Base-by-base conservation (phyloP, 2,113 vertebrate genomes). In the Siphamia tubifer region DNA sequence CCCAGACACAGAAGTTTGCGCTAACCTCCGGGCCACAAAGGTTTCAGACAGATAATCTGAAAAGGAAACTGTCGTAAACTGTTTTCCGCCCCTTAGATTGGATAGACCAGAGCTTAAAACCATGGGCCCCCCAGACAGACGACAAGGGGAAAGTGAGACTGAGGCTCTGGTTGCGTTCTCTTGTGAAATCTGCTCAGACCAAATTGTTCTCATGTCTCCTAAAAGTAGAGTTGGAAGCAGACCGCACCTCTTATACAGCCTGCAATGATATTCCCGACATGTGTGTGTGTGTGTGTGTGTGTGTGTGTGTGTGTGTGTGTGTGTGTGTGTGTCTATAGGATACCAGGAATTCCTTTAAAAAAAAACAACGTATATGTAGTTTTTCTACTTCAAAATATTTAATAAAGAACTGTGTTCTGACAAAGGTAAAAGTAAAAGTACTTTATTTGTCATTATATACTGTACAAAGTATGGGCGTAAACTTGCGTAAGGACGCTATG, bases 1-100 rank as follows among this genome's bases (percentile, higher is more conserved):
- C 47, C 62, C 70, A 84, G 79, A 89, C 79, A 15, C 57, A 7
- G 52, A 73, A 66, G 52, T 71, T 68, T 40, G 23, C 58, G 58
- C 45, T 40, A 68, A 74, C 58, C 77, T 85, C 60, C 57, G 57
- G 82, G 75, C 78, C 78, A 79, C 68, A 60, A 73, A 82, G 81
- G 74, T 86, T 82, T 79, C 82, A 87, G 86, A 90, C 84, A 60
- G 68, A 85, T 89, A 78, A 88, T 91, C 84, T 89, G 43, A 68
- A 88, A 81, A 79, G 88, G 83, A 90, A 91, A 74, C 86, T 70
- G 76, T 74, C 10, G 47, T 90, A 86, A 84, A 86, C 68, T 77
- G 3, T 66, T 54, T 51, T 63, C 83, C 49, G 8, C 52, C 44
- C 43, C 63, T 61, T 30, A 32, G 45, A 79, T 40, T 69, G 65